Evolutionary conservation across 2,888 invertebrate genomes (phyloP), one percentile per base, ranked within the genome.

Genomic region (Acronicta psi): DNA sequence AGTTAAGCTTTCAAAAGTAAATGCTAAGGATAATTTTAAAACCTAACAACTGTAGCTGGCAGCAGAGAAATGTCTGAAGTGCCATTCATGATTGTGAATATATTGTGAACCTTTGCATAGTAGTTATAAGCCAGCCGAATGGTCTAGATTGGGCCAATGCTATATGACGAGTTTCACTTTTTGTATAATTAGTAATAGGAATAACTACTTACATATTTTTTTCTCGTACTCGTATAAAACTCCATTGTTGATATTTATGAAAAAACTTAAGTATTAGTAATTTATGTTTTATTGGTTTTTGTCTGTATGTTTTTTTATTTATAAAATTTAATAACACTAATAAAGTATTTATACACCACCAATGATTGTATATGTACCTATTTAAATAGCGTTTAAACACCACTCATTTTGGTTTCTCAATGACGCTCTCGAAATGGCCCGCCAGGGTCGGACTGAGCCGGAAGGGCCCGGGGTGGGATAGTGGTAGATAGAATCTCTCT

Each of bases 331-430:
- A 58, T 51, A 50, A 59, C 66, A 54, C 50, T 59, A 68, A 59
- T 68, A 68, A 59, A 71, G n/a, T 54, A 65, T 54, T 71, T 68
- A 66, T 51, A 71, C 50, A 68, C 45, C 11, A 34, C 5, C 17
- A 0, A 42, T 14, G 3, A 17, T 49, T 40, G n/a, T n/a, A n/a
- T 34, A n/a, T 34, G 1, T 34, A 1, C n/a, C n/a, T 4, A 13
- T 25, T 25, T 25, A 11, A 11, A 11, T 2, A 2, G 29, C 11
- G 29, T n/a, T n/a, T n/a, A n/a, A n/a, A n/a, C n/a, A n/a, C n/a
- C n/a, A n/a, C n/a, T n/a, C n/a, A n/a, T n/a, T n/a, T n/a, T n/a
- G n/a, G n/a, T n/a, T n/a, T n/a, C n/a, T n/a, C n/a, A n/a, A n/a
- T n/a, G n/a, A n/a, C n/a, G n/a, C n/a, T n/a, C n/a, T n/a, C n/a